These are phyloP conservation scores for Panagrolaimus sp. DNA, from an alignment of 1,140 invertebrate genomes.

Conservation along the genomic window DNA sequence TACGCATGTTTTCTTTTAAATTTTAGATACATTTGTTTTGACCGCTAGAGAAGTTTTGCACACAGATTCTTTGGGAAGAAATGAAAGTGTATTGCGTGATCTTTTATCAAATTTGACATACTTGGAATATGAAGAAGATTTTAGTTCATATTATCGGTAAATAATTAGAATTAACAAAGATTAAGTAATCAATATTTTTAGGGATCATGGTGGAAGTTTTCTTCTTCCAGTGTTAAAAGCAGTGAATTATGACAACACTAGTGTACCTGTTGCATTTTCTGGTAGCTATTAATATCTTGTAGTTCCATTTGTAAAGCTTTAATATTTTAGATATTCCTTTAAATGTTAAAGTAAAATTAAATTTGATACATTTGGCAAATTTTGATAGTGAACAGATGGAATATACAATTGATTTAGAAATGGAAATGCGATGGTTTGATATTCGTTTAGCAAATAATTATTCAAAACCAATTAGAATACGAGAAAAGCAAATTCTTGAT, in stretches of 20 bases:
- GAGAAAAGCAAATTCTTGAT: constrained; percentile 50
- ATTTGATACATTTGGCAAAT: constrained; percentile 52
- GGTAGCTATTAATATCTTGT: constrained; percentile 25
- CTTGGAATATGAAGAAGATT: constrained; percentile 18
- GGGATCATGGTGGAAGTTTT: constrained; percentile 53
- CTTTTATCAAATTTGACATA: constrained; percentile 21
- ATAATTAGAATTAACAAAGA: too few relatives aligned
- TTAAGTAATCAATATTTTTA: background rate
- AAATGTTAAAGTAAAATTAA: constrained; percentile 47
- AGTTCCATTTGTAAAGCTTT: background rate
- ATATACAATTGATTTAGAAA: constrained; percentile 50
- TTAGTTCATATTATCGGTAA: constrained; percentile 2
- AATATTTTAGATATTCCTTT: constrained; percentile 52
- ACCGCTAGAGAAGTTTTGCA: constrained; percentile 28
- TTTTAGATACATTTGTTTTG: constrained; percentile 18
- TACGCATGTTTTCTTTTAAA: background rate
- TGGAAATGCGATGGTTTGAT: constrained; percentile 46
- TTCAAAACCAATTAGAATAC: constrained; percentile 48
- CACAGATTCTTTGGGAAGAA: constrained; percentile 21
- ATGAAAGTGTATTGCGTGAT: constrained; percentile 17
- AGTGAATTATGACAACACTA: constrained; percentile 53
- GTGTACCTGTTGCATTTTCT: constrained; percentile 47
- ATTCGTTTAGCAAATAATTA: constrained; percentile 55
- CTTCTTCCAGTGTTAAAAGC: constrained; percentile 50
- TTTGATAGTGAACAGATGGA: constrained; percentile 55